These are phyloP conservation scores for Kobus ellipsiprymnus DNA, from an alignment of 2,113 vertebrate genomes.

Conservation along the genomic window DNA sequence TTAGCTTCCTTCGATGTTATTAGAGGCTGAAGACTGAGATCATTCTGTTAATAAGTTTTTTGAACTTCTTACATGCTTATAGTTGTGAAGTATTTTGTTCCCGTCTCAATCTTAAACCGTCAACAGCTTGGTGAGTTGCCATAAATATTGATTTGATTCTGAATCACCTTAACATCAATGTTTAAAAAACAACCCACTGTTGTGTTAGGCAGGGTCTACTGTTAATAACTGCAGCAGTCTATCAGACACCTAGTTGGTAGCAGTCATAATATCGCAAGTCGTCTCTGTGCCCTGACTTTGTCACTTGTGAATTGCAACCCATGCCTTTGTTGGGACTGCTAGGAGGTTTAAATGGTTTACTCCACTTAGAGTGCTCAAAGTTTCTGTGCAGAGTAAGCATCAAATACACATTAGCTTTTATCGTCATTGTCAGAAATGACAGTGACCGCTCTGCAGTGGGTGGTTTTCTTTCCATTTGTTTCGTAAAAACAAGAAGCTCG, in stretches of 20 bases:
- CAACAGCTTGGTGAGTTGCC: background rate
- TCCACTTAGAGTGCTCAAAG: background rate
- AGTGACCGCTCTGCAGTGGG: background rate
- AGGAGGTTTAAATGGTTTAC: background rate
- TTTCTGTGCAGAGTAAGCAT: background rate
- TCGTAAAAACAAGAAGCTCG: background rate
- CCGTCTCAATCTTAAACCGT: background rate
- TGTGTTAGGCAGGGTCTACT: background rate
- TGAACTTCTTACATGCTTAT: background rate
- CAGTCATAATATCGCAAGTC: background rate
- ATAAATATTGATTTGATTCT: background rate
- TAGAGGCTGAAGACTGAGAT: background rate
- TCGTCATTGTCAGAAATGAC: background rate
- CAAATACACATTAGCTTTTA: background rate
- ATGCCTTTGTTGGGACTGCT: background rate
- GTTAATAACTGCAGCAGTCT: background rate
- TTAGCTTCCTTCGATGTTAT: background rate
- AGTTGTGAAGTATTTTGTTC: background rate
- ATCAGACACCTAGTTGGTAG: background rate
- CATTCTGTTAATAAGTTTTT: background rate
- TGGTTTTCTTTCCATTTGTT: background rate
- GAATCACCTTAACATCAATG: background rate
- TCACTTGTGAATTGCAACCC: background rate
- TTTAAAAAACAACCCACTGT: background rate
- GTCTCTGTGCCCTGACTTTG: background rate